These are phyloP conservation scores for Enteromius afrohamiltoni DNA, from an alignment of 2,797 vertebrate genomes.

Conservation along the genomic window DNA sequence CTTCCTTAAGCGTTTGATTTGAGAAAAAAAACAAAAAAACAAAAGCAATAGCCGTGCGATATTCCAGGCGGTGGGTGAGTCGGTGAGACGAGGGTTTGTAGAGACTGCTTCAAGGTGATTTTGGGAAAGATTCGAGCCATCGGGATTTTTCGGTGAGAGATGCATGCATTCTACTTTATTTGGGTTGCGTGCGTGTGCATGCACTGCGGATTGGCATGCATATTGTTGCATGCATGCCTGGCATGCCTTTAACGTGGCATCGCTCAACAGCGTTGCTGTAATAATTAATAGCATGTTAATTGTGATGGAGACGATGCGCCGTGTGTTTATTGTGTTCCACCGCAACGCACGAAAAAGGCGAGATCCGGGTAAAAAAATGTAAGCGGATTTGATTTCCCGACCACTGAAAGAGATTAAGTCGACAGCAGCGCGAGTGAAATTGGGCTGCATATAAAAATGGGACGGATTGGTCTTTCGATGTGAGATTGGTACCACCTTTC, in stretches of 20 bases:
- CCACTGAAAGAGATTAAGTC: conserved; percentile 85
- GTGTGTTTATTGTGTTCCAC: conserved; percentile 7
- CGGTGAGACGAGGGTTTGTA: conserved; percentile 73
- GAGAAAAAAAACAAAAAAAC: background rate
- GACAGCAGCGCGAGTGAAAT: conserved; percentile 90
- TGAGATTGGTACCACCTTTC: conserved; percentile 88
- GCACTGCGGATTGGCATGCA: conserved; percentile 14
- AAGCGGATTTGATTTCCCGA: conserved; percentile 86
- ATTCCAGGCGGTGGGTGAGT: conserved; percentile 66
- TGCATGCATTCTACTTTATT: conserved; percentile 15
- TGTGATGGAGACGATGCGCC: conserved; percentile 12
- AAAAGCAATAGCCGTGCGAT: background rate
- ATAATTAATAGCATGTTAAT: conserved; percentile 27
- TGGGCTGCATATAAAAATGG: conserved; percentile 92
- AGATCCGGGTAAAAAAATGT: conserved; percentile 72
- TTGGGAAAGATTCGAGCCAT: conserved; percentile 17
- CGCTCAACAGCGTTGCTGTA: background rate
- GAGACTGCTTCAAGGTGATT: conserved; percentile 67
- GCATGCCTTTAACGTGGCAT: background rate
- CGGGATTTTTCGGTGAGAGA: conserved; percentile 34
- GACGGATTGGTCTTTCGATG: conserved; percentile 89
- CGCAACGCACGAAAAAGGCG: conserved; percentile 44
- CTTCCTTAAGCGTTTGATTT: conserved; percentile 35
- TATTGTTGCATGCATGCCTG: conserved; percentile 22
- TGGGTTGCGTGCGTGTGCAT: background rate